Evolutionary conservation across 92 coral and sea anemone species (phyloP), one percentile per base, ranked within the genome.

Genomic region (Galaxea fascicularis): DNA sequence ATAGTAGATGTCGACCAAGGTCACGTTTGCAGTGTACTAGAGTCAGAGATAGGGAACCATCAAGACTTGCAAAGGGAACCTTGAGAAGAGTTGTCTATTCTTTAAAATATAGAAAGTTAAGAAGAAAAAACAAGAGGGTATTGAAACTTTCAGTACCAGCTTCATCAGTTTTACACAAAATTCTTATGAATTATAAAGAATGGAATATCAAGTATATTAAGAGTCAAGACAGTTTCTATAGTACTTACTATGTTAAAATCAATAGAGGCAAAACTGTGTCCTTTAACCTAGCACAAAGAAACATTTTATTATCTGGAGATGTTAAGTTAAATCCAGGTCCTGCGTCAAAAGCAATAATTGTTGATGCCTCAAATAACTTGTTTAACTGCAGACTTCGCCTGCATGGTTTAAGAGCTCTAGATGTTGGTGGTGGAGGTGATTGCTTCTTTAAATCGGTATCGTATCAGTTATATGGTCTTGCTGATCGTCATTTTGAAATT

Each of bases 251-350:
- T 60, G 22, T 57, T n/a, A 57, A 57, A 1, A 3, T 49, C 17
- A 49, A 49, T 3, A 49, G 54, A 10, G 11, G 65, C 13, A 60
- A 10, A 60, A 60, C 8, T 8, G 25, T 29, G 22, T 60, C 65
- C 65, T 21, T 6, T 8, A 22, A 60, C 65, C 22, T 60, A 14
- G 65, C 29, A 21, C 65, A 21, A 45, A 57, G 60, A 72, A 81
- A 17, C 66, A 88, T 82, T 74, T 74, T 75, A 69, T 86, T 82
- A n/a, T 88, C 91, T 88, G 88, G 91, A 27, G 91, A 82, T 57
- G 46, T 82, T 58, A 83, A 82, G 60, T 24, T 21, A 24, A 60
- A 21, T 13, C 29, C 28, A 21, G 29, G 28, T 60, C 29, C 29
- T 21, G 4, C 4, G 22, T 8, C 10, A 11, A 22, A 11, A 60